A percentile compares a stretch with the other conserved stretches of the same genome.
phyloP scores from a whole-genome alignment of 2,113 vertebrate genomes.

The Anoura caudifer region DNA sequence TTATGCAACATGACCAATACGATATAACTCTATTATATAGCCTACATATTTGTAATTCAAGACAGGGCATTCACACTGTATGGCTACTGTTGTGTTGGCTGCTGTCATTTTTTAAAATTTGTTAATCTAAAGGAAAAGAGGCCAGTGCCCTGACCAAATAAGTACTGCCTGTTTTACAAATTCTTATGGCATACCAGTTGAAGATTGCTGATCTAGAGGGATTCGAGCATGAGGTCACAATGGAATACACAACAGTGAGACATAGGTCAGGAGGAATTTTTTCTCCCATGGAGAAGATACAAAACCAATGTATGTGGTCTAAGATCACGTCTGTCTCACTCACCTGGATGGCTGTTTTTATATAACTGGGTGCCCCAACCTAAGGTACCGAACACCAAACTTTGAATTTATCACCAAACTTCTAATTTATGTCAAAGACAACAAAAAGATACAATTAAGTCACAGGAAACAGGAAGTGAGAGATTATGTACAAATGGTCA shows the following conservation, averaged over 20 bases:
- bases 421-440: not conserved
- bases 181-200: not conserved
- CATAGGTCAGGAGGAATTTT: not conserved
- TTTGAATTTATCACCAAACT: not conserved
- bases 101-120: not conserved
- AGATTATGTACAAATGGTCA: no score
- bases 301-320: not conserved
- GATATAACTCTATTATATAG: not conserved
- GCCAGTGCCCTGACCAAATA: not conserved
- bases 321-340: not conserved
- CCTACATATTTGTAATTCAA: not conserved
- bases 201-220: not conserved
- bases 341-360: not conserved
- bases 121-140: not conserved
- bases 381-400: not conserved
- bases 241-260: not conserved
- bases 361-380: not conserved
- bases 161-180: not conserved
- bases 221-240: not conserved
- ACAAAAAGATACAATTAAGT: not conserved
- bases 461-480: not conserved
- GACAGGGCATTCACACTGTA: not conserved
- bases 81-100: not conserved
- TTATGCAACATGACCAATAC: not conserved
- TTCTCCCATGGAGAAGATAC: not conserved